Conservation (phyloP, 2,797 vertebrate genomes). For the Pipistrellus kuhlii region DNA sequence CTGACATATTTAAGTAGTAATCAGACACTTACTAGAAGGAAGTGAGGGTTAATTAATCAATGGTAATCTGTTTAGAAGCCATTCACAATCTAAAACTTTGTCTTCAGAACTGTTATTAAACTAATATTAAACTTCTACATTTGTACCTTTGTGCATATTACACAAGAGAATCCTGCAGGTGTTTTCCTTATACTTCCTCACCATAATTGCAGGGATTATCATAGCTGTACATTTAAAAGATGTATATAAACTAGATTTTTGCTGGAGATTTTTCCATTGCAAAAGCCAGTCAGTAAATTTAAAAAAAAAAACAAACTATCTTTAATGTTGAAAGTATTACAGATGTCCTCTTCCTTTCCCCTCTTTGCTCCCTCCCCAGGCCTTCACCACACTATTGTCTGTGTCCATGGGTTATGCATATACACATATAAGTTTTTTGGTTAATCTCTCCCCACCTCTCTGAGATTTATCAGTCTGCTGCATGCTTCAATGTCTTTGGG, state of each 20-base stretch:
- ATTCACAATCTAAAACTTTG: background rate
- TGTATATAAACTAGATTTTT: background rate
- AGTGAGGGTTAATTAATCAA: background rate
- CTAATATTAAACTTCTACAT: background rate
- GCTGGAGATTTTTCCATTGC: background rate
- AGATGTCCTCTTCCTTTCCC: too few relatives aligned
- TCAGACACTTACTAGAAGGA: background rate
- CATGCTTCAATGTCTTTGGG: too few relatives aligned
- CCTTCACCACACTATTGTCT: too few relatives aligned
- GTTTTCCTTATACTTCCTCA: background rate
- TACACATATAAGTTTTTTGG: too few relatives aligned
- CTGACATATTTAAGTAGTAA: constrained; percentile 13
- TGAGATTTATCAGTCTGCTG: too few relatives aligned
- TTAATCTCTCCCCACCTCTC: too few relatives aligned
- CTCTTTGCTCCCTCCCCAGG: too few relatives aligned
- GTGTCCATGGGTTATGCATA: too few relatives aligned
- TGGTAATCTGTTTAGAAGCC: background rate
- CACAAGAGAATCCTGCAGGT: background rate
- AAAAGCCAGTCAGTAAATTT: background rate
- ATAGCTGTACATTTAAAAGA: background rate
- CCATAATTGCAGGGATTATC: background rate
- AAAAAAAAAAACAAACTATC: too few relatives aligned
- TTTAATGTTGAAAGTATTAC: too few relatives aligned
- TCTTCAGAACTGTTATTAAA: constrained; percentile 9
- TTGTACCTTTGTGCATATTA: background rate